These are phyloP conservation scores for Platypus cylindrus DNA, from an alignment of 2,888 invertebrate species.

Conservation along the genomic window DNA sequence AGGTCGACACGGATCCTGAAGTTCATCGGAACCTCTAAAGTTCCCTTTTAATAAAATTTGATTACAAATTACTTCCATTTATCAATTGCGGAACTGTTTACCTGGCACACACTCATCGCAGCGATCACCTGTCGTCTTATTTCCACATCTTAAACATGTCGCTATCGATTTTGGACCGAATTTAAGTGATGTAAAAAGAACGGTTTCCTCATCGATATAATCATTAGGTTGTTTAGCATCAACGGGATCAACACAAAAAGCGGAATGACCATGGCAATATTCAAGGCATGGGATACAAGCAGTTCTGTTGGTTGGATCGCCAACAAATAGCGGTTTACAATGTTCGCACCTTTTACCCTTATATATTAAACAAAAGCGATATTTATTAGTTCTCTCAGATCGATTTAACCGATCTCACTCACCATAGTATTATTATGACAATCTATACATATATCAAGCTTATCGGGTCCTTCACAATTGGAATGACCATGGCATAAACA, in stretches of 20 bases:
- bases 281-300: constrained; percentile 78
- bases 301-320: constrained; percentile 75
- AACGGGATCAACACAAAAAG: constrained; percentile 53
- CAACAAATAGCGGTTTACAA: constrained; percentile 83
- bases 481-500: constrained; percentile 93
- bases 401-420: too few species aligned
- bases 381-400: neutral
- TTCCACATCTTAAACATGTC: constrained; percentile 68
- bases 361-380: constrained; percentile 8
- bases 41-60: constrained; percentile 22
- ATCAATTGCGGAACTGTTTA: constrained; percentile 10
- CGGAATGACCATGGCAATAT: constrained; percentile 82
- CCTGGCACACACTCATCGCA: constrained; percentile 60
- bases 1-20: constrained; percentile 61
- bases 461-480: constrained; percentile 78
- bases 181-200: constrained; percentile 37
- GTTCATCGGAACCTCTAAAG: constrained; percentile 66
- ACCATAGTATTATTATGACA: constrained; percentile 89
- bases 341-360: constrained; percentile 82
- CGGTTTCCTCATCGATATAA: constrained; percentile 22
- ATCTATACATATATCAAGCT: constrained; percentile 64
- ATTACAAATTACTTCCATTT: neutral
- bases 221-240: constrained; percentile 29
- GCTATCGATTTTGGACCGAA: constrained; percentile 61
- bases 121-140: constrained; percentile 67